A percentile compares a stretch with the other conserved stretches of the same genome.
Conservation (phyloP, 1,140 invertebrate species). For the fruit fly (Drosophila melanogaster) region DNA sequence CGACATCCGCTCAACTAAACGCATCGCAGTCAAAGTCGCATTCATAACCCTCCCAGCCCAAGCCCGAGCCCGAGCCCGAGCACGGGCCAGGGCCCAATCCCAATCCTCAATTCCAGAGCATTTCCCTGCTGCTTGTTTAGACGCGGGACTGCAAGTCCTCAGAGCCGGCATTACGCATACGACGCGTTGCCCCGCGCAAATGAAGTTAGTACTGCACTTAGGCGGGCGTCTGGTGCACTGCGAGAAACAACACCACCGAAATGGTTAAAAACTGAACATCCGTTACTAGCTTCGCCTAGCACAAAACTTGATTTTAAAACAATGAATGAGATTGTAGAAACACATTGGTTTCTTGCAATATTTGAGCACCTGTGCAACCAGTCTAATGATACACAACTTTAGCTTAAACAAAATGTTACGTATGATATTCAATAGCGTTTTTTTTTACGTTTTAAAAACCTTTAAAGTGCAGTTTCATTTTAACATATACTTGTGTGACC, state of each 20-base stretch:
- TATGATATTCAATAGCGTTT: too few relatives aligned
- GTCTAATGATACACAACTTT: neutral
- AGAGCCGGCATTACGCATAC: conserved; percentile 65
- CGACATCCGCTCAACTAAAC: conserved; percentile 78
- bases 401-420: neutral
- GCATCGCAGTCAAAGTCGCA: conserved; percentile 60
- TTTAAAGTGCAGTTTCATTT: neutral
- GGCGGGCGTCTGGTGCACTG: conserved; percentile 1
- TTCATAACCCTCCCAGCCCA: conserved; percentile 29
- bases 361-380: too few relatives aligned
- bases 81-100: neutral
- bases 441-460: neutral
- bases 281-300: too few relatives aligned
- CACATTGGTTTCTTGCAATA: too few relatives aligned
- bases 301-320: too few relatives aligned
- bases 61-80: neutral
- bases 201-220: conserved; percentile 74
- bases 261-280: neutral
- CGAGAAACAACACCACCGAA: neutral
- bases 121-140: conserved; percentile 54
- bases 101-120: too few relatives aligned
- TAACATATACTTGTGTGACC: neutral
- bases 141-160: conserved; percentile 7
- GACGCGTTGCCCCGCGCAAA: conserved; percentile 61
- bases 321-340: too few relatives aligned